A percentile compares a stretch with the other conserved stretches of the same genome.
These are phyloP conservation scores for Himalopsyche anomala DNA, from an alignment of 2,888 invertebrate genomes.

Conservation along the genomic window DNA sequence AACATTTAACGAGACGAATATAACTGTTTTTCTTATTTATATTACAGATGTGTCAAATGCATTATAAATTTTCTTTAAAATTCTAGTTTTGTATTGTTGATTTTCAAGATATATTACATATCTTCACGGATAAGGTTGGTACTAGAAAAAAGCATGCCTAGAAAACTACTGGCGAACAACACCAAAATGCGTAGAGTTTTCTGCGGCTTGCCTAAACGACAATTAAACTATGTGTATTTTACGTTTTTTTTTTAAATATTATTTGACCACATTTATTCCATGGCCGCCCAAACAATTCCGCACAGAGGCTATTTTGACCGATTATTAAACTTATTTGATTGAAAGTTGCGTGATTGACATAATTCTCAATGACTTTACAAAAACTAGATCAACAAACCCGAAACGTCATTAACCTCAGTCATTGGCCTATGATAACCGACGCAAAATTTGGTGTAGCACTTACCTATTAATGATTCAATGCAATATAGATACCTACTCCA, in stretches of 20 bases:
- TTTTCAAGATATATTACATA: too few relatives aligned
- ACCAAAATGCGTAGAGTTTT: too few relatives aligned
- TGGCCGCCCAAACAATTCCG: neutral
- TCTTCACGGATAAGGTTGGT: too few relatives aligned
- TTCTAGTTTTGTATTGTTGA: too few relatives aligned
- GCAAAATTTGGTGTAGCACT: neutral
- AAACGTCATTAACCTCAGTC: slow-evolving; percentile 34
- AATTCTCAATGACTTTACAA: slow-evolving; percentile 6
- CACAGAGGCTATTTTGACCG: slow-evolving; percentile 4
- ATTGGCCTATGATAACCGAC: neutral
- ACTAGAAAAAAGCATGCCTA: too few relatives aligned
- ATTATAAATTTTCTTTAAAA: too few relatives aligned
- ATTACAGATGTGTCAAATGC: too few relatives aligned
- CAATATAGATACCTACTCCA: neutral
- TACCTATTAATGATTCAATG: slow-evolving; percentile 1
- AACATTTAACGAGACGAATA: too few relatives aligned
- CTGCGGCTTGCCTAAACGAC: neutral
- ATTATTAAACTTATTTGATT: neutral
- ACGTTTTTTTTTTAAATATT: neutral
- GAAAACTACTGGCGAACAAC: too few relatives aligned
- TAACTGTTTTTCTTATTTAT: too few relatives aligned
- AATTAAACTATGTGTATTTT: neutral
- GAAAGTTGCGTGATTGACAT: slow-evolving; percentile 5
- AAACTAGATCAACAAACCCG: slow-evolving; percentile 31
- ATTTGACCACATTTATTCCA: neutral